phyloP scores from a whole-genome alignment of 2,888 invertebrate species.

The Cheilosia pagana region DNA sequence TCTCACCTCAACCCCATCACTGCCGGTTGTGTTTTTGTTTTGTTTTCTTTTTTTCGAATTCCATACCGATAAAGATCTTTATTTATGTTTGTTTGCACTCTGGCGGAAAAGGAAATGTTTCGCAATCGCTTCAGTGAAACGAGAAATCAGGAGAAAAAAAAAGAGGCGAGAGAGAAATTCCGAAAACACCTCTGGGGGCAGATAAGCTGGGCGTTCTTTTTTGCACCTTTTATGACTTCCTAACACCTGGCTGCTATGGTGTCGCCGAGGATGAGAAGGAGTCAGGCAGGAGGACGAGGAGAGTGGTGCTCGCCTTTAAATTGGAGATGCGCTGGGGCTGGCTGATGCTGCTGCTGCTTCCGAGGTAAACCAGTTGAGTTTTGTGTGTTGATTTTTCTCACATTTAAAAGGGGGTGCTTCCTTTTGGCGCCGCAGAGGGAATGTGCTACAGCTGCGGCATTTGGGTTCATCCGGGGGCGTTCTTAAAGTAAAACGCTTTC shows the following conservation, averaged over 20 bases:
- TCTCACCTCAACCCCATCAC: conserved; percentile 4
- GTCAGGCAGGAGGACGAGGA: too few relatives aligned
- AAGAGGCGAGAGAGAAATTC: conserved; percentile 30
- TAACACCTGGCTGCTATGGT: conserved; percentile 33
- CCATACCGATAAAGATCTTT: conserved; percentile 67
- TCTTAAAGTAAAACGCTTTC: conserved; percentile 46
- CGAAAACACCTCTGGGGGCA: conserved; percentile 57
- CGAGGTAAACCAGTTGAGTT: conserved; percentile 67
- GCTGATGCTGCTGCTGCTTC: conserved; percentile 12
- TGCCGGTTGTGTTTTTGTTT: neutral
- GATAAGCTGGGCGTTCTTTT: conserved; percentile 64
- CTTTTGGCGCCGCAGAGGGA: conserved; percentile 20
- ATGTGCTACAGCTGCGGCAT: conserved; percentile 14
- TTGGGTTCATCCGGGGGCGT: conserved; percentile 32
- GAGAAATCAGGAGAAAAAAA: conserved; percentile 21
- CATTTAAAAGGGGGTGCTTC: conserved; percentile 46
- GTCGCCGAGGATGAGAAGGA: conserved; percentile 22
- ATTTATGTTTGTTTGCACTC: conserved; percentile 74
- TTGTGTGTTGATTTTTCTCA: conserved; percentile 69
- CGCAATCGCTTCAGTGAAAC: conserved; percentile 66
- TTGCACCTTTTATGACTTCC: conserved; percentile 67
- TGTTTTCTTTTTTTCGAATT: conserved; percentile 14
- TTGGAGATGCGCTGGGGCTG: conserved; percentile 41
- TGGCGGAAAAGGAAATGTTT: conserved; percentile 64
- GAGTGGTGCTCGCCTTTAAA: conserved; percentile 26